Base-by-base conservation (phyloP, 2,888 invertebrate species). In the Drosophila prostipennis region DNA sequence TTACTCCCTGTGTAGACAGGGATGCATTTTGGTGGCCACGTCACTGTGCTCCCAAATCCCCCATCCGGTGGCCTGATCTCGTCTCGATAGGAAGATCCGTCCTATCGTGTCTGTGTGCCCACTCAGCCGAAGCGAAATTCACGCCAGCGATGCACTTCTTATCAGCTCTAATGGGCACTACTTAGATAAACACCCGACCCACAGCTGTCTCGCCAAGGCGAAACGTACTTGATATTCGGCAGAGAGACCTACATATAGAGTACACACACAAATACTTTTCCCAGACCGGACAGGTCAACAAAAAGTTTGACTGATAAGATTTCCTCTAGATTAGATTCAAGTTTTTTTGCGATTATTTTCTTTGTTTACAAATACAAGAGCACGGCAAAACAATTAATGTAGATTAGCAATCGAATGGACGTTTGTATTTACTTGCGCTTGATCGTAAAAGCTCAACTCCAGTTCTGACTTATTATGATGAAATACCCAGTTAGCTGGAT, bases 271-370 rank as follows among this genome's bases (percentile, higher is more conserved):
- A 46, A 42, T 64, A 51, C 51, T 51, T 34, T 49, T 76, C 49
- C 51, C 57, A 54, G 54, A 68, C 74, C 67, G 64, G 65, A 51
- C 57, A 69, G 79, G 84, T 79, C 79, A 79, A 80, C 72, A 83
- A 71, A 79, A 80, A 70, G 46, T 75, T 52, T 51, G 57, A 58
- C 72, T 78, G 79, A 79, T 79, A 79, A 80, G 72, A 71, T 78
- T 69, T 45, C 52, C 52, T 34, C 36, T 36, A 67, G 81, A 78
- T 78, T 78, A 78, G 75, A 77, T 75, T 78, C 49, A 51, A 71
- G 54, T 67, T 73, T 55, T 34, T 56, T 67, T 55, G 43, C 53
- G 73, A 72, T 73, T 72, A 58, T 73, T 61, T 58, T 71, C 70
- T 71, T 71, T 71, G 70, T 71, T 72, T 57, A 69, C 69, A 46